Evolutionary conservation across 2,888 invertebrate genomes (phyloP), one percentile per base, ranked within the genome.

Genomic region (Pachliopta kotzebuea): DNA sequence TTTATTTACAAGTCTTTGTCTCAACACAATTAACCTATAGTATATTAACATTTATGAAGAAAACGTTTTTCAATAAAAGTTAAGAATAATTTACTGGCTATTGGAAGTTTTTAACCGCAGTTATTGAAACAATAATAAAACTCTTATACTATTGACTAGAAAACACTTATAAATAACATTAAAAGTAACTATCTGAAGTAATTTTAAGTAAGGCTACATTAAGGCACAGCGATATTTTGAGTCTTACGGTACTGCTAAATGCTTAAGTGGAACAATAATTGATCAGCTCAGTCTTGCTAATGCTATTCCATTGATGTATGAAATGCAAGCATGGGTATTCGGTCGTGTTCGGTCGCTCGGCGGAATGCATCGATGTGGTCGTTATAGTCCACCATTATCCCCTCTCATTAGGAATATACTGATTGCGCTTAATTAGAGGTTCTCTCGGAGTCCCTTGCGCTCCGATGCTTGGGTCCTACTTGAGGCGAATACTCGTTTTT

Each of bases 351-450:
- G 80, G 81, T 83, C 82, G 74, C 74, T 78, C 80, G 74, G 76
- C 77, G 85, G 90, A 89, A 90, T 90, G 90, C 86, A 82, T 90
- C 88, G 88, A 88, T 88, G 86, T 82, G 86, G 76, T 88, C 87
- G 86, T 88, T 86, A 85, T 83, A 85, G 85, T 83, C 90, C 84
- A 86, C 86, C 84, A 90, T 90, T 90, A 91, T 86, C 87, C 85
- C 83, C 90, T 84, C 87, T 89, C 91, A 90, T 91, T 91, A 91
- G 89, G 89, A 89, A 90, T 91, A 91, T 86, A 90, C 90, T 91
- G 91, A 91, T 91, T 91, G 88, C 88, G 87, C 84, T 89, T 91
- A 91, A 91, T 91, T 91, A 88, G 83, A 85, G 88, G 86, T 84
- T 86, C 87, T 80, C 87, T 82, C 79, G 76, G 79, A 84, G 83